phyloP scores from a whole-genome alignment of 2,797 vertebrate species.

The Siniperca scherzeri region DNA sequence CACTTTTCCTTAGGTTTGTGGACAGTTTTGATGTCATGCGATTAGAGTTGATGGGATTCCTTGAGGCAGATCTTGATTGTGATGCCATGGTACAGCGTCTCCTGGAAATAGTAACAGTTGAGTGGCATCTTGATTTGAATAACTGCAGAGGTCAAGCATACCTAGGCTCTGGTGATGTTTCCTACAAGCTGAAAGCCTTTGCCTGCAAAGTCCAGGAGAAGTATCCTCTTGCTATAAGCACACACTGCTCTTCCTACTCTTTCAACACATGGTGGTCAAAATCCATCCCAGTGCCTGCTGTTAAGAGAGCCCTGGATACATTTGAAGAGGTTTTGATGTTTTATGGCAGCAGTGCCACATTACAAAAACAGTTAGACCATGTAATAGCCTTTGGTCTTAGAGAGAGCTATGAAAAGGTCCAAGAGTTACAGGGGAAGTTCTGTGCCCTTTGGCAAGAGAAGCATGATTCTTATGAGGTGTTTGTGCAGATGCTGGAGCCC shows the following conservation, averaged over 20 bases:
- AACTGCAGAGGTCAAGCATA: slow-evolving; percentile 89
- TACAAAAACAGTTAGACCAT: slow-evolving; percentile 87
- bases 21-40: slow-evolving; percentile 90
- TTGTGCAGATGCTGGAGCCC: slow-evolving; percentile 88
- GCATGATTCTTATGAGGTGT: slow-evolving; percentile 88
- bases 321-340: slow-evolving; percentile 86
- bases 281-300: slow-evolving; percentile 85
- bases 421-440: slow-evolving; percentile 86
- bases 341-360: slow-evolving; percentile 79
- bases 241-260: slow-evolving; percentile 88
- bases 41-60: slow-evolving; percentile 87
- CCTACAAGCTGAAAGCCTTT: slow-evolving; percentile 89
- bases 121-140: slow-evolving; percentile 86
- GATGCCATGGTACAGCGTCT: slow-evolving; percentile 83
- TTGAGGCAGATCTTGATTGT: slow-evolving; percentile 83
- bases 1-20: slow-evolving; percentile 87
- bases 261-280: slow-evolving; percentile 91
- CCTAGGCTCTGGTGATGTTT: slow-evolving; percentile 86
- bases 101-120: slow-evolving; percentile 80
- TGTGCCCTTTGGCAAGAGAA: slow-evolving; percentile 86
- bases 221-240: slow-evolving; percentile 88
- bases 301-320: slow-evolving; percentile 85
- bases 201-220: slow-evolving; percentile 88
- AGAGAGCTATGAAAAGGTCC: slow-evolving; percentile 88
- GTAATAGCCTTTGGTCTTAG: slow-evolving; percentile 85